These are phyloP conservation scores for Drosophila pseudotakahashii DNA, from an alignment of 2,888 invertebrate genomes.

Conservation along the genomic window DNA sequence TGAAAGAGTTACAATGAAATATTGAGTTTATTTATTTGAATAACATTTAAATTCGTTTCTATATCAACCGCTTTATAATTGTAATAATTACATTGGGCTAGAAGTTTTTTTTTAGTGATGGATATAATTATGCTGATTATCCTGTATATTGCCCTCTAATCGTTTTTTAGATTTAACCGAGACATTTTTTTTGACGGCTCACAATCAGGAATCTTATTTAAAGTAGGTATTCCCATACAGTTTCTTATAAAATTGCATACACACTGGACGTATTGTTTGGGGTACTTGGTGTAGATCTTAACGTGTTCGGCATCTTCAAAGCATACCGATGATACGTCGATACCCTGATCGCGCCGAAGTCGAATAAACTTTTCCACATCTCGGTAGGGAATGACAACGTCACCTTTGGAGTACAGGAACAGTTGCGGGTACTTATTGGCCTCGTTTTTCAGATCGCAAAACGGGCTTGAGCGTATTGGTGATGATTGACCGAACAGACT, in stretches of 20 bases:
- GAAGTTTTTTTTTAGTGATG: too few relatives aligned
- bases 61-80: too few relatives aligned
- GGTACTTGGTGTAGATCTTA: constrained; percentile 88
- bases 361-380: constrained; percentile 89
- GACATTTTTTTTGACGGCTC: not conserved
- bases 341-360: constrained; percentile 86
- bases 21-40: too few relatives aligned
- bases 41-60: too few relatives aligned
- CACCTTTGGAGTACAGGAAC: constrained; percentile 90
- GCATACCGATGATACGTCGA: constrained; percentile 87
- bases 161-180: not conserved
- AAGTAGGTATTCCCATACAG: constrained; percentile 84
- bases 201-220: not conserved
- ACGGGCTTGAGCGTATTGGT: constrained; percentile 86
- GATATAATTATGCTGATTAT: not conserved
- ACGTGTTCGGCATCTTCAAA: constrained; percentile 91
- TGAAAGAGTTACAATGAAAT: too few relatives aligned
- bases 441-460: constrained; percentile 86
- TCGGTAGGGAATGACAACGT: constrained; percentile 88
- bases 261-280: constrained; percentile 87
- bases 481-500: constrained; percentile 83
- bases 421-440: constrained; percentile 88
- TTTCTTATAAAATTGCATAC: constrained; percentile 87
- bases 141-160: not conserved
- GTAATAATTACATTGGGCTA: too few relatives aligned